Evolutionary conservation across 2,797 vertebrate genomes (phyloP).

Genomic region (Enteromius argenteus): DNA sequence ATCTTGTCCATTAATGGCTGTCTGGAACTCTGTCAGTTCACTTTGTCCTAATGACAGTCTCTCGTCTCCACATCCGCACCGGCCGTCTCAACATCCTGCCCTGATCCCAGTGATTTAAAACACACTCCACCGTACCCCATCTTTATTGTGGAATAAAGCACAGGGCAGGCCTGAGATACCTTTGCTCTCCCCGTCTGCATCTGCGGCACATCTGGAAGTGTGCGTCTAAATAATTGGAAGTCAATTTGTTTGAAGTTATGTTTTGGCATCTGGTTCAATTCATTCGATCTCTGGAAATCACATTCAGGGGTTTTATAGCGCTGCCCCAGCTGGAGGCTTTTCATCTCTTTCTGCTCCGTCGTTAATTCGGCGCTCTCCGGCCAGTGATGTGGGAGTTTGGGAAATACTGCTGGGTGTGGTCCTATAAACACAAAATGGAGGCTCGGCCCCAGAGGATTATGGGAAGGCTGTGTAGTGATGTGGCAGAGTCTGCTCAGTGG

Average conservation of each 20-base stretch:
- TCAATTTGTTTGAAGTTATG: slow-evolving; percentile 90
- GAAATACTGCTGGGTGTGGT: slow-evolving; percentile 72
- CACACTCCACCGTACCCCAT: slow-evolving; percentile 65
- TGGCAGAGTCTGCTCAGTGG: slow-evolving; percentile 39
- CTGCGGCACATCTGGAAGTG: slow-evolving; percentile 87
- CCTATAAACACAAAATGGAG: slow-evolving; percentile 71
- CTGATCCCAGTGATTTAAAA: slow-evolving; percentile 58
- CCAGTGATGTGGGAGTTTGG: slow-evolving; percentile 73
- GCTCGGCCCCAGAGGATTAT: slow-evolving; percentile 58
- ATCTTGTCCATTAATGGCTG: slow-evolving; percentile 44
- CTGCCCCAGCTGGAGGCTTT: slow-evolving; percentile 69
- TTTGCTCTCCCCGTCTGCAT: slow-evolving; percentile 75
- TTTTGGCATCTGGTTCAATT: slow-evolving; percentile 85
- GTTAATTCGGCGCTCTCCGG: slow-evolving; percentile 69
- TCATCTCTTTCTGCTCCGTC: slow-evolving; percentile 67
- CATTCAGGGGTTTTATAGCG: slow-evolving; percentile 80
- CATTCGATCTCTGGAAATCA: slow-evolving; percentile 84
- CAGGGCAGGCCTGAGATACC: slow-evolving; percentile 75
- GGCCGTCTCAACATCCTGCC: slow-evolving; percentile 54
- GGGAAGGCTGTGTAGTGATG: slow-evolving; percentile 58
- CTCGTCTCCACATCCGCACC: slow-evolving; percentile 53
- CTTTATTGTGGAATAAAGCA: slow-evolving; percentile 77
- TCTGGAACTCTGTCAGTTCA: slow-evolving; percentile 67
- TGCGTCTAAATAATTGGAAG: slow-evolving; percentile 83
- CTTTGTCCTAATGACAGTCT: slow-evolving; percentile 78